Evolutionary conservation across 2,113 vertebrate species (phyloP), one percentile per base, ranked within the genome.

Genomic region (Capreolus pygargus): DNA sequence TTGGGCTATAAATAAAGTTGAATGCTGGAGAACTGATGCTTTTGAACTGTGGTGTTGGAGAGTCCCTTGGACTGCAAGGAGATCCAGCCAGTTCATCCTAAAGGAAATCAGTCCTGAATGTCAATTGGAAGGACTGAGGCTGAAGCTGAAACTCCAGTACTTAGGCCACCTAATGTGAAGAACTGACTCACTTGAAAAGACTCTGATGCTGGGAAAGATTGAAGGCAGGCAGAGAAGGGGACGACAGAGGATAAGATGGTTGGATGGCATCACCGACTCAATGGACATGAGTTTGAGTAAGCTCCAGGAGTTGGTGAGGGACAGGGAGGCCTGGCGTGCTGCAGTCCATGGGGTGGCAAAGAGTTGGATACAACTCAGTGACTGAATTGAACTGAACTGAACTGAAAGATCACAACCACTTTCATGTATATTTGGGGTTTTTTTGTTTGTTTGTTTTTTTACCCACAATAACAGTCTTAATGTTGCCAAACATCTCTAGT

Each of bases 391-490:
- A 28, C 58, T 60, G 58, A 64, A 36, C n/a, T 70, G n/a, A 70
- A 36, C 64, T 70, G 64, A 36, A 70, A 88, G 78, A 67, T 39
- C 8, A 33, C 55, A 78, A 86, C 54, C 58, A 86, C 58, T 60
- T 92, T 92, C 50, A 58, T 52, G 81, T 33, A 30, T 76, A 13
- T 91, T 36, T 3, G 11, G 47, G 47, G 2, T 47, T 47, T 57
- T 84, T 84, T 47, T 7, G 28, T 28, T 85, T 79, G 82, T 58
- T 19, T 47, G 28, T 39, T 33, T 14, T 17, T 17, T 85, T 84
- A 94, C 47, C 13, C 91, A 12, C 19, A 3, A 58, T 85, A 52
- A 81, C 52, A 89, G 39, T 97, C 57, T 95, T 96, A 94, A 87
- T 92, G 92, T 70, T 91, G 36, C 74, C 91, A 92, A 86, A 84